A percentile compares a stretch with the other conserved stretches of the same genome.
phyloP scores from a whole-genome alignment of 1,140 invertebrate species.

The Caenorhabditis inopinata region DNA sequence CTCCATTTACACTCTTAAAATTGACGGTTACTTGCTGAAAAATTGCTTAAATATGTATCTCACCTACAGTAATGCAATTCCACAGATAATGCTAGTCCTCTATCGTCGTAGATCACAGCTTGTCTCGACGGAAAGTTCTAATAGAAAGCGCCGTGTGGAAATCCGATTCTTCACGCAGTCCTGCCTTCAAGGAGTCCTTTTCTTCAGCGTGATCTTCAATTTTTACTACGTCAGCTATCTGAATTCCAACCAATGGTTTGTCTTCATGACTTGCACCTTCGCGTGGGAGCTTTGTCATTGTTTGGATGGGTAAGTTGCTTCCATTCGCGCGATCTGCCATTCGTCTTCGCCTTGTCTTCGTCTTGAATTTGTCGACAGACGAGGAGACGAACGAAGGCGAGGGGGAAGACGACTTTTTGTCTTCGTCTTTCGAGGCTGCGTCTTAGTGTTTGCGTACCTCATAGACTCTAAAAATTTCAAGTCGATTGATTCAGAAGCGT shows the following conservation, averaged over 20 bases:
- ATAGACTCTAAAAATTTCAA: no score
- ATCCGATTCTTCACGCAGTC: constrained; percentile 10
- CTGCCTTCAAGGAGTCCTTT: constrained; percentile 10
- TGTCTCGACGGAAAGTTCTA: background rate
- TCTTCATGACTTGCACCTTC: constrained; percentile 4
- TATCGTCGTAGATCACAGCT: background rate
- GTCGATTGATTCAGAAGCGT: no score
- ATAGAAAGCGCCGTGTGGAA: background rate
- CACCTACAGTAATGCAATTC: background rate
- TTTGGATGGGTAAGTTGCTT: constrained; percentile 38
- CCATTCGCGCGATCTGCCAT: no score
- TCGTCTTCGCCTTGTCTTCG: no score
- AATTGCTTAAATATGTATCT: background rate
- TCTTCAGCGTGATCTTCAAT: constrained; percentile 31
- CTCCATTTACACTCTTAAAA: no score
- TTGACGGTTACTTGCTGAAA: no score
- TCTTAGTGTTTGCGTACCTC: no score
- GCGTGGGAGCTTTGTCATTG: constrained; percentile 38
- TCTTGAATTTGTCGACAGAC: no score
- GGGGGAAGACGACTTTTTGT: no score
- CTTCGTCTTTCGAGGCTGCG: no score
- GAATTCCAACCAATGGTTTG: background rate
- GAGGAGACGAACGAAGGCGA: no score
- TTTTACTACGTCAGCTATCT: constrained; percentile 18
- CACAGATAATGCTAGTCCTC: background rate